Evolutionary conservation across 2,113 vertebrate species (phyloP).

Genomic region (Hydrolagus affinis): DNA sequence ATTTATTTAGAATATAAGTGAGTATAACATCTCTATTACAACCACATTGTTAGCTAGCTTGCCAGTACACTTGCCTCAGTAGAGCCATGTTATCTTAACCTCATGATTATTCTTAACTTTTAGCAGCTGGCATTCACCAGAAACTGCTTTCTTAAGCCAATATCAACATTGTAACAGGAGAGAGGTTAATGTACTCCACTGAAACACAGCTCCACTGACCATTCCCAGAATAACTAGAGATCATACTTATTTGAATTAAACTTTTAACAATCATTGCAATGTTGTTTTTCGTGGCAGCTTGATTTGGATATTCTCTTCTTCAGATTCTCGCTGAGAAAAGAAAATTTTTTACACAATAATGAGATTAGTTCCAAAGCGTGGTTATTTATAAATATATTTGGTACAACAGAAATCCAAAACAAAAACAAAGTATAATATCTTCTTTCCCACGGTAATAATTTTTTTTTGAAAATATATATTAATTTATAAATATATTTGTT

Average conservation of each 20-base stretch:
- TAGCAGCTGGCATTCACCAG: neutral
- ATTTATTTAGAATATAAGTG: too few relatives aligned
- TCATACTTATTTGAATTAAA: neutral
- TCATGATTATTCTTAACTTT: neutral
- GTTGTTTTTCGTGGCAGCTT: neutral
- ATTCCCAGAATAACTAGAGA: neutral
- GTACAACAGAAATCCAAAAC: too few relatives aligned
- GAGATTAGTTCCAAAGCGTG: too few relatives aligned
- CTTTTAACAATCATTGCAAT: neutral
- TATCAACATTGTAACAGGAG: neutral
- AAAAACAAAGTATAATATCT: too few relatives aligned
- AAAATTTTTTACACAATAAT: neutral
- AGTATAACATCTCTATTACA: too few relatives aligned
- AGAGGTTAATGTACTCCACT: neutral
- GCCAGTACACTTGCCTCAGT: neutral
- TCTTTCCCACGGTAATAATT: too few relatives aligned
- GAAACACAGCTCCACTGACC: neutral
- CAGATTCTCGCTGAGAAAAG: neutral
- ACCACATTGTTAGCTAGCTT: neutral
- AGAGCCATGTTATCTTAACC: neutral
- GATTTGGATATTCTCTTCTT: slow-evolving; percentile 4
- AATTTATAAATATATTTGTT: too few relatives aligned
- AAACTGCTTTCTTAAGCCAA: neutral
- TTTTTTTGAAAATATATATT: too few relatives aligned
- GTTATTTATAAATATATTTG: too few relatives aligned